Evolutionary conservation across 2,888 invertebrate species (phyloP).

Genomic region (Hetaerina titia): DNA sequence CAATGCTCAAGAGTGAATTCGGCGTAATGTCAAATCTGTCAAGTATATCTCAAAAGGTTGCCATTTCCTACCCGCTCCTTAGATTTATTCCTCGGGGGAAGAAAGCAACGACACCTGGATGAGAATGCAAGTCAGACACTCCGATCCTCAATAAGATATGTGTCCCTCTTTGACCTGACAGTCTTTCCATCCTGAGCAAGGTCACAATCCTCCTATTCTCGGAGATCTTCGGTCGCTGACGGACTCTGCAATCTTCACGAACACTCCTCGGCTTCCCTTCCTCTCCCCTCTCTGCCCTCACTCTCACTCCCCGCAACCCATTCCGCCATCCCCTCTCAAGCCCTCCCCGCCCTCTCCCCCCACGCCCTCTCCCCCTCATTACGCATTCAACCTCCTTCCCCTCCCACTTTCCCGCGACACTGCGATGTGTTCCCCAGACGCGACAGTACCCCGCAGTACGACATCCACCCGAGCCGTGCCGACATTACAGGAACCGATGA

Average conservation of each 20-base stretch:
- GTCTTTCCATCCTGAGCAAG: slow-evolving; percentile 53
- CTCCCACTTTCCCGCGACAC: not conserved
- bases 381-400: not conserved
- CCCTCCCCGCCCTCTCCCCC: not conserved
- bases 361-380: not conserved
- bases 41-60: not conserved
- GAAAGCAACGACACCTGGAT: not conserved
- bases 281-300: not conserved
- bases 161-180: slow-evolving; percentile 61
- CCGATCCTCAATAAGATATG: slow-evolving; percentile 59
- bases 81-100: not conserved
- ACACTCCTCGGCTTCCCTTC: not conserved
- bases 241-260: slow-evolving; percentile 42
- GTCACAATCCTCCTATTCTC: slow-evolving; percentile 47
- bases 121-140: slow-evolving; percentile 50
- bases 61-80: slow-evolving; percentile 5
- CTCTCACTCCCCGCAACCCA: not conserved
- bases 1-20: not conserved
- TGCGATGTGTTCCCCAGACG: not conserved
- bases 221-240: slow-evolving; percentile 56
- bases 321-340: not conserved
- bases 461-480: slow-evolving; percentile 18
- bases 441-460: not conserved
- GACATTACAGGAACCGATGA: slow-evolving; percentile 15
- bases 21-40: not conserved